Base-by-base conservation (phyloP, 2,888 invertebrate species). In the Hedya salicella region DNA sequence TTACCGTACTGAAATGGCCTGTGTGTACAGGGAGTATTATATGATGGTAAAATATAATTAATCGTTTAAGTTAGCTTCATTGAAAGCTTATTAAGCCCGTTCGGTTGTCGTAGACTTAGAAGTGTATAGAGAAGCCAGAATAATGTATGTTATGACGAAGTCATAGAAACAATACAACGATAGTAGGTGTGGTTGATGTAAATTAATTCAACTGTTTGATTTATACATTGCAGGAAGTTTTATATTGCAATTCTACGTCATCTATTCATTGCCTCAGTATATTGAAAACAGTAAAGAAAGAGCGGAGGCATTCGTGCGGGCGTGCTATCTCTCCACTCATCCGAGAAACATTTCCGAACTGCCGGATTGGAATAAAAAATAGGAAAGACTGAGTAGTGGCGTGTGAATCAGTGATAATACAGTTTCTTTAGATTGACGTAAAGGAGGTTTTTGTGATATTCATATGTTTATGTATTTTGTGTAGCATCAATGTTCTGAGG, bases 341-440 rank as follows among this genome's bases (percentile, higher is more conserved):
- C 46, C 65, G 65, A 50, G 50, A 64, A 46, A 52, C 59, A 46
- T 60, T 65, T 60, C 64, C 65, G 52, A 65, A 59, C 59, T 46
- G 40, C 46, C 44, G 57, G 40, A 52, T 64, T 52, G 36, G 52
- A 65, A 65, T 60, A 65, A 65, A 61, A 40, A 46, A 32, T 32
- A 46, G 17, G 46, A 46, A 57, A 42, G 30, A 62, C 53, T 42
- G 54, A 60, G 57, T 36, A 65, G 59, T 39, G 52, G 46, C 59
- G 65, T 65, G 53, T 65, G 39, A 65, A 65, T 52, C 11, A 39
- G 19, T 40, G 65, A 65, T 60, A n/a, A n/a, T n/a, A 60, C 44
- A 65, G 39, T 60, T 42, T 40, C 48, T 48, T 49, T 59, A 21
- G 46, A 48, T 59, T 59, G 36, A 39, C 46, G 21, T 36, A 14